Base-by-base conservation (phyloP, 2,113 vertebrate genomes). In the Myotis lucifugus region DNA sequence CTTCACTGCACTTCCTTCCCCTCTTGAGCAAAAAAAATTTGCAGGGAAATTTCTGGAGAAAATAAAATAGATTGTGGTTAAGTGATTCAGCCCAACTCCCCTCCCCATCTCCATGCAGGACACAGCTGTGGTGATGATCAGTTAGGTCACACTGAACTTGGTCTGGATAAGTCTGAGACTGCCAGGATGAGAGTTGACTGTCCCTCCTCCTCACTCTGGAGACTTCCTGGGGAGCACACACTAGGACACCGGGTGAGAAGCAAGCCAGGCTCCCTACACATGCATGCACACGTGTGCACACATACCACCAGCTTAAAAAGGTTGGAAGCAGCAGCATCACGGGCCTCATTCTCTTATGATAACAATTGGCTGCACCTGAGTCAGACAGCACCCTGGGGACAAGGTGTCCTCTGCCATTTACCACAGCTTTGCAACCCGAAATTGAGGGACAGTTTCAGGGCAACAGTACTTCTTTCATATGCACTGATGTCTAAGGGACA, bases 1-100 rank as follows among this genome's bases (percentile, higher is more conserved):
- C 34, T 37, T 93, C 40, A 48, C 72, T 37, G 29, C 5, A n/a
- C 3, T 81, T 70, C 18, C 46, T 48, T 19, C 78, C 27, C 50
- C 79, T 10, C 15, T 32, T 74, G 91, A 10, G 52, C 23, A 61
- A 46, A 13, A n/a, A 86, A 54, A 19, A 11, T n/a, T 42, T 82
- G 23, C 54, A 78, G 37, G 19, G 50, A 90, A 83, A 91, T 77
- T 84, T 79, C 52, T 54, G 5, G 46, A 92, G 59, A 61, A 76
- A 93, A 85, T 56, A 92, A 93, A 83, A 84, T 21, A 37, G 1
- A 46, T 34, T 46, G n/a, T 84, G 50, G 32, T 74, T 40, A 88
- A 85, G 29, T 66, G 29, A 67, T 17, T 79, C 69, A 48, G 48
- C 18, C 32, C 3, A 46, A 82, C 8, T 59, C 59, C 66, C 13